These are phyloP conservation scores for Discoglossus pictus DNA, from an alignment of 2,797 vertebrate genomes.

Conservation along the genomic window DNA sequence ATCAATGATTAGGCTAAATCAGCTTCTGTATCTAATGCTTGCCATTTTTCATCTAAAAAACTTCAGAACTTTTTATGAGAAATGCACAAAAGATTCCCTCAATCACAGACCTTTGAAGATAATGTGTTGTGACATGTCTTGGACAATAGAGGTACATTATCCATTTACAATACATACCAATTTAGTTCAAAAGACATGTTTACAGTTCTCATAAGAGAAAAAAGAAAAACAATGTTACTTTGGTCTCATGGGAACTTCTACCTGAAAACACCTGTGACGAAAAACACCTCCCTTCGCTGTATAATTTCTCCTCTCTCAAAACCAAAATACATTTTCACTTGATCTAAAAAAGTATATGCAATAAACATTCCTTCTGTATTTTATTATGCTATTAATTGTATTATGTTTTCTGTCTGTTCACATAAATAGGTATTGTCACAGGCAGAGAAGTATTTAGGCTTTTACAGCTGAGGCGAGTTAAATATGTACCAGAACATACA, in stretches of 20 bases:
- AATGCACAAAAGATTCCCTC: slow-evolving; percentile 23
- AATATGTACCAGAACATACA: too few species aligned
- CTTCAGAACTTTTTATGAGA: slow-evolving; percentile 31
- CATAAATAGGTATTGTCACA: too few species aligned
- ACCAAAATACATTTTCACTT: too few species aligned
- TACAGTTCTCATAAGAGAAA: slow-evolving; percentile 47
- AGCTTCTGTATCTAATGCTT: not conserved
- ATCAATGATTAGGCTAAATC: not conserved
- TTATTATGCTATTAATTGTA: too few species aligned
- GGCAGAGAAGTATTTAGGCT: too few species aligned
- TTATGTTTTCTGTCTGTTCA: too few species aligned
- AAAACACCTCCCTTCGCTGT: slow-evolving; percentile 17
- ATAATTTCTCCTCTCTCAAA: too few species aligned
- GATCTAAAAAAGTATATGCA: too few species aligned
- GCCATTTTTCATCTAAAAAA: not conserved
- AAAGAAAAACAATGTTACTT: slow-evolving; percentile 38
- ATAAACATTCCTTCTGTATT: too few species aligned
- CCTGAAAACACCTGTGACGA: slow-evolving; percentile 41
- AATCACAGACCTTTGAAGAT: slow-evolving; percentile 18
- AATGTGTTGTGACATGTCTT: slow-evolving; percentile 30
- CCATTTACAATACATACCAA: slow-evolving; percentile 41
- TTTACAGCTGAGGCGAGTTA: too few species aligned
- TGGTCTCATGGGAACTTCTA: slow-evolving; percentile 42
- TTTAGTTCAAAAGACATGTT: slow-evolving; percentile 52
- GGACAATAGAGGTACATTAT: slow-evolving; percentile 43